Percentiles rank a stretch among this genome's conserved stretches.
Conservation (phyloP, 2,797 vertebrate species). For the Artibeus jamaicensis region DNA sequence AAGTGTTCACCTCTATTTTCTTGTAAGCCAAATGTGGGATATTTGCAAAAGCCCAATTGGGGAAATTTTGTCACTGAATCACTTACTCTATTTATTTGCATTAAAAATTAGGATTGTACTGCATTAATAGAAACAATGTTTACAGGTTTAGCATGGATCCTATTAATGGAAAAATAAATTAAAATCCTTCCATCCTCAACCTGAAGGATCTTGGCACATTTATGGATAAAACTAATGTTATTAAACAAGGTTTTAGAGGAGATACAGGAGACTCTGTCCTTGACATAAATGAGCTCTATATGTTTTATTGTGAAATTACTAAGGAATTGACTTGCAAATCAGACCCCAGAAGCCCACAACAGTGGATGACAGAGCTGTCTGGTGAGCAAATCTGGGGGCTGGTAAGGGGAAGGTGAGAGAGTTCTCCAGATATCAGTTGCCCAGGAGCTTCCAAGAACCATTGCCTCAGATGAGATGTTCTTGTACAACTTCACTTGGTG, state of each 20-base stretch:
- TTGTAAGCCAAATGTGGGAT: not conserved
- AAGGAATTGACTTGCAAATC: slow-evolving; percentile 43
- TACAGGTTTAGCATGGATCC: slow-evolving; percentile 36
- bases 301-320: slow-evolving; percentile 1
- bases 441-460: not conserved
- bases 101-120: slow-evolving; percentile 38
- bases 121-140: slow-evolving; percentile 10
- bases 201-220: slow-evolving; percentile 33
- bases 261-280: slow-evolving; percentile 33
- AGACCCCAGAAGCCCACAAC: slow-evolving; percentile 12
- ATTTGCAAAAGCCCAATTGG: not conserved
- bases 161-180: slow-evolving; percentile 55
- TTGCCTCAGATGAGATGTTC: not conserved
- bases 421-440: not conserved
- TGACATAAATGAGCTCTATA: not conserved
- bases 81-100: slow-evolving; percentile 37
- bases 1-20: not conserved
- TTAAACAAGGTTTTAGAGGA: not conserved
- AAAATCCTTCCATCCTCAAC: slow-evolving; percentile 22
- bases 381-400: not conserved
- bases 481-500: not conserved
- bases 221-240: not conserved
- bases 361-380: not conserved
- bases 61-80: not conserved
- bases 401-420: not conserved